These are phyloP conservation scores for Globodera rostochiensis DNA, from an alignment of 1,140 invertebrate genomes.

Conservation along the genomic window DNA sequence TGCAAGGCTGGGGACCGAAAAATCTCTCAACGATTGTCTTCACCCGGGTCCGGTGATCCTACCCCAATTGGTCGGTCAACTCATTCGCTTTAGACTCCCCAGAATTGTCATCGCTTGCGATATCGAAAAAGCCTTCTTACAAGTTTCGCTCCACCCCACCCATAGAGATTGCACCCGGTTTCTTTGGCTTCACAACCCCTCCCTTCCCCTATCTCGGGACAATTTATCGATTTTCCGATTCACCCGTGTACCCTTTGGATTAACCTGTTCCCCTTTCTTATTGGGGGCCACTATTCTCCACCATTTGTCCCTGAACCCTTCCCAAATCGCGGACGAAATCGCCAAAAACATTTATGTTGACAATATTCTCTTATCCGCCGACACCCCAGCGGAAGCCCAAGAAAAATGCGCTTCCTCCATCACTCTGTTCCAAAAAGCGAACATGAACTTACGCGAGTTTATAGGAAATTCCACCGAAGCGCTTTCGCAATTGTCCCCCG, in stretches of 20 bases:
- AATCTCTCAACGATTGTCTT: neutral
- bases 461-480: neutral
- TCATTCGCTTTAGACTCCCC: neutral
- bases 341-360: neutral
- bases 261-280: neutral
- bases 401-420: neutral
- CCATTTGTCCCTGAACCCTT: neutral
- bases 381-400: neutral
- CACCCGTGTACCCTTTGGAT: neutral
- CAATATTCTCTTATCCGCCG: neutral
- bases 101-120: neutral
- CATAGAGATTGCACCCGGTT: neutral
- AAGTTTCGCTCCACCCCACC: neutral
- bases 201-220: neutral
- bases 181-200: neutral
- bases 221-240: constrained; percentile 1
- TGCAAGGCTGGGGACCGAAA: neutral
- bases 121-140: neutral
- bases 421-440: neutral
- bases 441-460: neutral
- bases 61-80: neutral
- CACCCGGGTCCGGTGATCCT: neutral
- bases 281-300: neutral
- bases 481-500: neutral
- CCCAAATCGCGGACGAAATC: neutral